Evolutionary conservation across 2,888 invertebrate genomes (phyloP), one percentile per base, ranked within the genome.

Genomic region (Empis stercorea): DNA sequence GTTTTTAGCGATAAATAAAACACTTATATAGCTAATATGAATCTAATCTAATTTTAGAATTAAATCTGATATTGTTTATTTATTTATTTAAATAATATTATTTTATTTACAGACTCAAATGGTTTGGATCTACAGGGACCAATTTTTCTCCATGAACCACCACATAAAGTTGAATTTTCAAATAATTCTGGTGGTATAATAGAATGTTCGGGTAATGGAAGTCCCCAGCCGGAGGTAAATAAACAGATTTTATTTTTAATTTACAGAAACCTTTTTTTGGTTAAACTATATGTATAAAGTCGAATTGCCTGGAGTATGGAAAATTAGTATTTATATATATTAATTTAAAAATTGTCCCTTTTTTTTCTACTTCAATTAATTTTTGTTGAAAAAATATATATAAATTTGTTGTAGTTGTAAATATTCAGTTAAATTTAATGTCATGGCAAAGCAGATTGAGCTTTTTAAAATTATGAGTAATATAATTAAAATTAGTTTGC

Each of bases 101-200:
- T 20, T 34, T 32, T 30, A 63, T 64, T 71, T 71, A 41, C 51
- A 51, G 55, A 44, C 39, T 41, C 50, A 50, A 62, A 62, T 58
- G 66, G 65, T 53, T 66, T 76, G 57, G 84, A 85, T 70, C 76
- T 83, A 48, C 81, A 83, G 60, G 80, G 82, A 55, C 77, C 80
- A 50, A 73, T 74, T 57, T 78, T 84, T 66, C 70, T 77, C 54
- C 72, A 74, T 57, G 84, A 84, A 63, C 85, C 85, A 5, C 76
- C 81, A 23, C 82, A 81, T 61, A 78, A 78, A 63, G 76, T 84
- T 49, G 84, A 85, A 66, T 85, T 84, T 71, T 81, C 82, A 59
- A 84, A 84, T 69, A 80, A 80, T 63, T 79, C 83, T 1, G 85
- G 85, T 11, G 78, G 76, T 37, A 73, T 76, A 48, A 76, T 84